phyloP scores from a whole-genome alignment of 1,140 invertebrate species.

The Magallana gigas region DNA sequence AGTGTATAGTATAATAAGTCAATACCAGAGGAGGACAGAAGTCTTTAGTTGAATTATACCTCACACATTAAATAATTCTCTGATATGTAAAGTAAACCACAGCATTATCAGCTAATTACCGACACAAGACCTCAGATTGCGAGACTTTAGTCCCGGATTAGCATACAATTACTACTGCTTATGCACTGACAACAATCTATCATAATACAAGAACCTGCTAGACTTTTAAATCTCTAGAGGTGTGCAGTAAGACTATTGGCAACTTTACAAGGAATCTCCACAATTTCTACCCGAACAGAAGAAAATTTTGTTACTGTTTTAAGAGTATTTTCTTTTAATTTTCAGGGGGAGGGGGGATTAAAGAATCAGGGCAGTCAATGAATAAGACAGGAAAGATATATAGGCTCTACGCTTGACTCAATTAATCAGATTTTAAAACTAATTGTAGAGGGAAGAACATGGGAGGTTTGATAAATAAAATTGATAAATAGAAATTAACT shows the following conservation, averaged over 20 bases:
- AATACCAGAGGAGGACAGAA: neutral
- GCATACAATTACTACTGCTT: conserved; percentile 31
- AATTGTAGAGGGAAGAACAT: neutral
- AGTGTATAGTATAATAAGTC: neutral
- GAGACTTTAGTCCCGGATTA: conserved; percentile 29
- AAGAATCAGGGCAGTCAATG: neutral
- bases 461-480: conserved; percentile 15
- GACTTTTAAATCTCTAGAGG: conserved; percentile 2
- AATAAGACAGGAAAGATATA: neutral
- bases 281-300: neutral
- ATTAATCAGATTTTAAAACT: neutral
- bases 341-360: neutral
- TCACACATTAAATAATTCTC: conserved; percentile 7
- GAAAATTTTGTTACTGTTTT: neutral
- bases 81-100: conserved; percentile 30
- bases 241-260: conserved; percentile 16
- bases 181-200: conserved; percentile 12
- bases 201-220: conserved; percentile 1
- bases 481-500: neutral
- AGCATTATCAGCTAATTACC: conserved; percentile 31
- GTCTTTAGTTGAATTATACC: conserved; percentile 8
- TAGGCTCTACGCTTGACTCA: neutral
- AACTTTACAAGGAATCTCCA: neutral
- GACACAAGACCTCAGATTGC: neutral
- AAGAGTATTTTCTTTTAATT: neutral